Evolutionary conservation across 1,140 invertebrate species (phyloP).

Genomic region (Sitophilus oryzae): DNA sequence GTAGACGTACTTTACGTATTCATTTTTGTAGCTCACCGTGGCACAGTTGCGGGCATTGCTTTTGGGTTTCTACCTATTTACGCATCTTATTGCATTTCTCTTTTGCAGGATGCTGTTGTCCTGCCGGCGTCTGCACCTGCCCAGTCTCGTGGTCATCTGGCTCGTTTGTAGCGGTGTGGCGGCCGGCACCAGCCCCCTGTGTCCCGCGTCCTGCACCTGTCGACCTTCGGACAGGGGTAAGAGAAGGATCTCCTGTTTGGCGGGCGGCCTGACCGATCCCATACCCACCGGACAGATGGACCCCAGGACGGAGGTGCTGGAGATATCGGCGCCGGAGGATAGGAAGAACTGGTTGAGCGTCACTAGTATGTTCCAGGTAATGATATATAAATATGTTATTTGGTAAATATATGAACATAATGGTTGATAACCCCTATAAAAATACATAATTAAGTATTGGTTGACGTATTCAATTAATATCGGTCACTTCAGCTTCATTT

Average conservation of each 20-base stretch:
- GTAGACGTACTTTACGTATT: no score
- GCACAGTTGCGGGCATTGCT: no score
- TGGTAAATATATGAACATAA: no score
- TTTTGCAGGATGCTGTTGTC: constrained; percentile 38
- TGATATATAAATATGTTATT: no score
- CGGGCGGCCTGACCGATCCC: constrained; percentile 55
- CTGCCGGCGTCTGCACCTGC: constrained; percentile 29
- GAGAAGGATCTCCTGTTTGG: constrained; percentile 42
- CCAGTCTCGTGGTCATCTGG: constrained; percentile 38
- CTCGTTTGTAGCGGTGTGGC: constrained; percentile 30
- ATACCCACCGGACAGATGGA: constrained; percentile 60
- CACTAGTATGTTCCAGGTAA: constrained; percentile 61
- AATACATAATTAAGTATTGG: no score
- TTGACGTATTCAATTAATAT: no score
- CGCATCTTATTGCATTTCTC: constrained; percentile 9
- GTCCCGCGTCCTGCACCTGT: constrained; percentile 40
- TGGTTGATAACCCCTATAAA: no score
- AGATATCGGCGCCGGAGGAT: constrained; percentile 60
- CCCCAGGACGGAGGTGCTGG: constrained; percentile 56
- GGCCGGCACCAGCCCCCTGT: constrained; percentile 36
- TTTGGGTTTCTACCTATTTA: no score
- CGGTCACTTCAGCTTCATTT: no score
- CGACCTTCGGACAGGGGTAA: constrained; percentile 34
- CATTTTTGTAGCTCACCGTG: no score
- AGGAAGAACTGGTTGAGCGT: constrained; percentile 62